These are phyloP conservation scores for Rhombomys opimus DNA, from an alignment of 2,113 vertebrate genomes.

Conservation along the genomic window DNA sequence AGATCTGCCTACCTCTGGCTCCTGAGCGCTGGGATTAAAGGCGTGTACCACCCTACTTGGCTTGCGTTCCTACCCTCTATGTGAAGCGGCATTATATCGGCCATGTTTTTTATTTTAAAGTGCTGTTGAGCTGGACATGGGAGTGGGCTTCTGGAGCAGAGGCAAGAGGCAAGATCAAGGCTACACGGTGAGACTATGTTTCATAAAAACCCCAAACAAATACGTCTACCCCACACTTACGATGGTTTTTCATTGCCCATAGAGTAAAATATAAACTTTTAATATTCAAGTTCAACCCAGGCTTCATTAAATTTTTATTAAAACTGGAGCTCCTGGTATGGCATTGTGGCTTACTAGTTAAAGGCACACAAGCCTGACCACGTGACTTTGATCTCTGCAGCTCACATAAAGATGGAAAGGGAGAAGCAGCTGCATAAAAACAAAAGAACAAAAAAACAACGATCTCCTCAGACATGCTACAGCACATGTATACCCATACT, in stretches of 20 bases:
- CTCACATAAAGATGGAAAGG: background rate
- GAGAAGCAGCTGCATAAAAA: background rate
- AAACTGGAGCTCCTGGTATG: background rate
- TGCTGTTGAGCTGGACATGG: background rate
- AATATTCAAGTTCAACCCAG: no score
- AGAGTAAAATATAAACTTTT: constrained; percentile 36
- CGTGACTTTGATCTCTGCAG: background rate
- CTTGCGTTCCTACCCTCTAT: background rate
- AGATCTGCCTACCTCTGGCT: background rate
- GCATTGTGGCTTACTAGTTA: background rate
- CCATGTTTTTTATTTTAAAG: background rate
- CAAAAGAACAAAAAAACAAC: no score
- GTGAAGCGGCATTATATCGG: constrained; percentile 13
- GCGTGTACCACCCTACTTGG: background rate
- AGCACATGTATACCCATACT: background rate
- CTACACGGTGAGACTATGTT: background rate
- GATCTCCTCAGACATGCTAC: background rate
- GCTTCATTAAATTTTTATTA: background rate
- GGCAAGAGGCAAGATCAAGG: background rate
- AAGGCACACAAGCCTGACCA: background rate
- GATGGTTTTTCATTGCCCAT: background rate
- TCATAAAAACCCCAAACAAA: background rate
- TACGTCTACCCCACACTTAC: background rate
- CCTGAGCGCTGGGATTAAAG: background rate
- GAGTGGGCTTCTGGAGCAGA: background rate